Percentiles rank a stretch among this genome's conserved stretches.
phyloP scores from a whole-genome alignment of 2,113 vertebrate genomes.

The Salvelinus namaycush region DNA sequence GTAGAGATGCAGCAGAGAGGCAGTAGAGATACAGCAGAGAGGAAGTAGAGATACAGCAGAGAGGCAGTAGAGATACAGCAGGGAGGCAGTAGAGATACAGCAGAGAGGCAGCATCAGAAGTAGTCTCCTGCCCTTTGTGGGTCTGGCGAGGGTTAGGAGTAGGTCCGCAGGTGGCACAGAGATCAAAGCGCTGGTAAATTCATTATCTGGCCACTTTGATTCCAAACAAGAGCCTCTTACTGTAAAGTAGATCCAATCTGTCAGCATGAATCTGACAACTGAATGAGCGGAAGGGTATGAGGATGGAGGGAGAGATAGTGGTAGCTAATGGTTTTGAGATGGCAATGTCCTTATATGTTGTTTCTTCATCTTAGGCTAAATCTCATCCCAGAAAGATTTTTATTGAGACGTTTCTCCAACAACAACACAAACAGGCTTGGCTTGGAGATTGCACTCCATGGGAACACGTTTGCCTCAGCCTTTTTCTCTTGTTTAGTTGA shows the following conservation, averaged over 20 bases:
- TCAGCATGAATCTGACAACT: not conserved
- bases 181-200: constrained; percentile 37
- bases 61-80: too few species aligned
- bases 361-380: not conserved
- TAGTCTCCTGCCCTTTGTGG: not conserved
- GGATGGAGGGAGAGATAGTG: not conserved
- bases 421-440: not conserved
- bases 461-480: not conserved
- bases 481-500: not conserved
- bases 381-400: not conserved
- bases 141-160: constrained; percentile 12
- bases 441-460: not conserved
- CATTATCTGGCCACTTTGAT: constrained; percentile 26
- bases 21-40: too few species aligned
- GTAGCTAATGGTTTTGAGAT: not conserved
- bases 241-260: not conserved
- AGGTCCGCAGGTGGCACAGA: constrained; percentile 27
- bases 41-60: too few species aligned
- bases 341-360: not conserved
- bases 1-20: too few species aligned
- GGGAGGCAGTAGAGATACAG: too few species aligned
- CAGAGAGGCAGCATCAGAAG: not conserved
- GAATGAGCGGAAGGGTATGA: not conserved
- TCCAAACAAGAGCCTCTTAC: constrained; percentile 14
- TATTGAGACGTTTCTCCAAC: not conserved